Evolutionary conservation across 1,140 invertebrate genomes (phyloP), one percentile per base, ranked within the genome.

Genomic region (Hirudo medicinalis): DNA sequence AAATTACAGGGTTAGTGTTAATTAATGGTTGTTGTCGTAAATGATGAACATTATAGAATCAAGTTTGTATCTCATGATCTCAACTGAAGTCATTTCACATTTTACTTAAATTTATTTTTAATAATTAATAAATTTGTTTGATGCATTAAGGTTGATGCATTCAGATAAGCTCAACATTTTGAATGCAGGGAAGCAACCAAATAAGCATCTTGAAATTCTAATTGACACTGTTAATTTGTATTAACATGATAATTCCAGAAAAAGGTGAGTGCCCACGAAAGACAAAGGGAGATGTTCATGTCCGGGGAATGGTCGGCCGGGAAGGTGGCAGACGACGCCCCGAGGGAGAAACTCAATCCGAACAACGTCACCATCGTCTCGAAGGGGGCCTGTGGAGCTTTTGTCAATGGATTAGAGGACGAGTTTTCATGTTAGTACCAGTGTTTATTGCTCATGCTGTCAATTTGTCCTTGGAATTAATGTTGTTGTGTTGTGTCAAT

Each of bases 401-500:
- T 98, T 83, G 92, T 99, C 75, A 94, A 98, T 82, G 96, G 94
- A 0, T 85, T 99, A 32, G 96, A 99, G 84, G 96, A 99, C 84
- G 95, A 99, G 85, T 97, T 90, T 83, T 84, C 95, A 76, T 88
- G 91, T 92, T 80, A 78, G 69, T 63, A 29, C 67, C 43, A 20
- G 43, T 32, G 55, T 72, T 63, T 32, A 63, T 63, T 2, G 6
- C 32, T 36, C 6, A 6, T 36, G 32, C 6, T 36, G 6, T 36
- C 2, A 36, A 36, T 36, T 36, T 36, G 32, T 6, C 32, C 32
- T 36, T 6, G 6, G 32, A 36, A 36, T 36, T 36, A 3, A 3
- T 36, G 6, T 3, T 6, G 2, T 36, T 36, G 32, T 36, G 32
- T 36, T 36, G 32, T 36, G 6, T 36, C 6, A 36, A 3, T 36